phyloP scores from a whole-genome alignment of 2,888 invertebrate species.

The Endomychus coccineus region DNA sequence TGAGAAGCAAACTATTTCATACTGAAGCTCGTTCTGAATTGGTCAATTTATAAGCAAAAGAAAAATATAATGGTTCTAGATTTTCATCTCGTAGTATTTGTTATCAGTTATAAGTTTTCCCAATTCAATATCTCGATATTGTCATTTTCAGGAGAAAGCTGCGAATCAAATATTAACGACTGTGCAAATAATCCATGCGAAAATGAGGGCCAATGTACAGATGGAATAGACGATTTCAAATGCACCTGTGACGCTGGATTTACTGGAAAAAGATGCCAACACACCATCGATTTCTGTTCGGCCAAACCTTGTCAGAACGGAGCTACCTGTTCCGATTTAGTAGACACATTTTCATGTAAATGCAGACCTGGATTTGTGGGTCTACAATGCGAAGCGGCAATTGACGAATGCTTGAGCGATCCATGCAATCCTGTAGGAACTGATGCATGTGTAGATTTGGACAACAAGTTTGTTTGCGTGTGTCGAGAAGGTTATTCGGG shows the following conservation, averaged over 20 bases:
- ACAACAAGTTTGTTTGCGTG: constrained; percentile 78
- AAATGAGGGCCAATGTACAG: constrained; percentile 88
- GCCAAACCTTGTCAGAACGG: constrained; percentile 88
- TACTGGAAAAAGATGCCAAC: constrained; percentile 89
- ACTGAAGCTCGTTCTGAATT: too few species aligned
- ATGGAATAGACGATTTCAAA: constrained; percentile 72
- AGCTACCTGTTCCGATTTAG: constrained; percentile 77
- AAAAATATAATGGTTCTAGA: too few species aligned
- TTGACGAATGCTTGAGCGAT: constrained; percentile 85
- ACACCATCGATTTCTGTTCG: constrained; percentile 86
- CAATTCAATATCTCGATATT: too few species aligned
- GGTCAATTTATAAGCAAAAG: too few species aligned
- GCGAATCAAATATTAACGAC: constrained; percentile 88
- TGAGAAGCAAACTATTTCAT: too few species aligned
- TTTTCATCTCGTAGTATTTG: too few species aligned
- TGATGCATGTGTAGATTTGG: constrained; percentile 80
- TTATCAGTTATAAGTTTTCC: too few species aligned
- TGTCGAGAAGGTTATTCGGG: constrained; percentile 88
- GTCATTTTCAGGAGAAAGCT: constrained; percentile 54
- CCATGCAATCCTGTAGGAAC: constrained; percentile 88
- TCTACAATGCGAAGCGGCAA: constrained; percentile 87
- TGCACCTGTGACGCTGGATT: constrained; percentile 92
- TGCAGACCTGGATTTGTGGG: constrained; percentile 91
- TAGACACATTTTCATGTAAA: constrained; percentile 86
- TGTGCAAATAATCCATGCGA: constrained; percentile 83